Conservation (phyloP, 2,113 vertebrate genomes). For the Trinectes maculatus region DNA sequence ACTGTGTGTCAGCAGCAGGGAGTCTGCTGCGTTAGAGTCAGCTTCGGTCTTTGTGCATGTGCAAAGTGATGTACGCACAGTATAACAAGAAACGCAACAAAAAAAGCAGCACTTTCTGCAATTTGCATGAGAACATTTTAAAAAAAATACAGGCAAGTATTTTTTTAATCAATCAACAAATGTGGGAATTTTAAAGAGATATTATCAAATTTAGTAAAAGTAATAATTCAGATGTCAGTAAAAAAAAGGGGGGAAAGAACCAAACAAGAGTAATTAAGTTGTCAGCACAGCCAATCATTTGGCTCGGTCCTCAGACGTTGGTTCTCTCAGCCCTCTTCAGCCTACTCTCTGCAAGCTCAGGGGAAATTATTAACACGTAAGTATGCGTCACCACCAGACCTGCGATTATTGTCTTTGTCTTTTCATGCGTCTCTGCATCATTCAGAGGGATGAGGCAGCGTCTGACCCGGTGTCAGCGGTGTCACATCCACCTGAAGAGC, state of each 20-base stretch:
- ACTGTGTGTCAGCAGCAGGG: conserved; percentile 53
- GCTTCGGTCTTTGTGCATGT: conserved; percentile 21
- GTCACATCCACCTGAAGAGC: conserved; percentile 36
- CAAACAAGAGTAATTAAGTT: not conserved
- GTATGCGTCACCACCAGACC: conserved; percentile 11
- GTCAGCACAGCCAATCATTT: not conserved
- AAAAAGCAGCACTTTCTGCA: too few species aligned
- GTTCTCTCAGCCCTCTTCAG: not conserved
- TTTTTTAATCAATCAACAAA: too few species aligned
- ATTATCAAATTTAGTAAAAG: too few species aligned
- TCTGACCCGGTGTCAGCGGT: conserved; percentile 40
- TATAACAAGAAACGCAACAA: too few species aligned
- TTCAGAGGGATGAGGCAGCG: conserved; percentile 22
- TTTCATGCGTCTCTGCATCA: conserved; percentile 2
- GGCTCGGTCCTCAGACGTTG: not conserved
- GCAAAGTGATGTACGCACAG: too few species aligned
- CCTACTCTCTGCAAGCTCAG: not conserved
- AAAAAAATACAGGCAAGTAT: too few species aligned
- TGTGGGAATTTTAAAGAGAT: too few species aligned
- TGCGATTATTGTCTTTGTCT: not conserved
- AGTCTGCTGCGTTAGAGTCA: conserved; percentile 24
- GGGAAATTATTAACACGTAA: not conserved
- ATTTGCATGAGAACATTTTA: too few species aligned
- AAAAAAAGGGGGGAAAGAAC: not conserved
- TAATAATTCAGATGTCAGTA: too few species aligned